Evolutionary conservation across 2,888 invertebrate species (phyloP).

Genomic region (Schrankia costaestrigalis): DNA sequence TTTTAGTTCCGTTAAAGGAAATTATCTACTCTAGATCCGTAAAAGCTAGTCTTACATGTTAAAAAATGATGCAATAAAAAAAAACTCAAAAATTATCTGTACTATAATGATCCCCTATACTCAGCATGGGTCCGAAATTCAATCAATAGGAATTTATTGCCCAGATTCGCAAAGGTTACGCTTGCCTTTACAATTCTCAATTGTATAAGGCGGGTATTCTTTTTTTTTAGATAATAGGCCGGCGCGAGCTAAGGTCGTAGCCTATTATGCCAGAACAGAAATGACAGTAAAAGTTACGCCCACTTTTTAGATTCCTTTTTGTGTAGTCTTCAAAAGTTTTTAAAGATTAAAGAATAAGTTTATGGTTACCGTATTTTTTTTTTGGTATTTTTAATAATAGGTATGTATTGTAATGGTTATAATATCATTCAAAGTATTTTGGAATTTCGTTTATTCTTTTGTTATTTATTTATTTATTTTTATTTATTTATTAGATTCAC

Average conservation of each 20-base stretch:
- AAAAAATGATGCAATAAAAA: slow-evolving; percentile 33
- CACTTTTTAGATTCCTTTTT: slow-evolving; percentile 75
- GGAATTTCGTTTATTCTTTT: no score
- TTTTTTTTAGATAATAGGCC: slow-evolving; percentile 61
- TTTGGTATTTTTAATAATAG: slow-evolving; percentile 13
- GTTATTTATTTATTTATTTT: no score
- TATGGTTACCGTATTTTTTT: slow-evolving; percentile 39
- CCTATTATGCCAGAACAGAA: slow-evolving; percentile 64
- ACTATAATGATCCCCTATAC: slow-evolving; percentile 78
- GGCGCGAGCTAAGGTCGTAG: slow-evolving; percentile 62
- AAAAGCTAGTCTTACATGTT: neutral
- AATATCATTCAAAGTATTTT: neutral
- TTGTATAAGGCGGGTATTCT: slow-evolving; percentile 49
- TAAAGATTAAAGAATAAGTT: slow-evolving; percentile 72
- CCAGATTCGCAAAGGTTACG: slow-evolving; percentile 75
- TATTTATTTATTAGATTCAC: no score
- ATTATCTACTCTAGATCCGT: neutral
- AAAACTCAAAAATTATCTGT: slow-evolving; percentile 53
- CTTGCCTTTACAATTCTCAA: slow-evolving; percentile 63
- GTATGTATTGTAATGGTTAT: slow-evolving; percentile 15
- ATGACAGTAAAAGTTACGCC: slow-evolving; percentile 76
- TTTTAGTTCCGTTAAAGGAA: neutral
- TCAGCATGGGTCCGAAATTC: slow-evolving; percentile 77
- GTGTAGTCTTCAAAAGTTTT: slow-evolving; percentile 68
- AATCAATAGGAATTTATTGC: slow-evolving; percentile 79